These are phyloP conservation scores for Sphecodes monilicornis DNA, from an alignment of 2,888 invertebrate species.

Conservation along the genomic window DNA sequence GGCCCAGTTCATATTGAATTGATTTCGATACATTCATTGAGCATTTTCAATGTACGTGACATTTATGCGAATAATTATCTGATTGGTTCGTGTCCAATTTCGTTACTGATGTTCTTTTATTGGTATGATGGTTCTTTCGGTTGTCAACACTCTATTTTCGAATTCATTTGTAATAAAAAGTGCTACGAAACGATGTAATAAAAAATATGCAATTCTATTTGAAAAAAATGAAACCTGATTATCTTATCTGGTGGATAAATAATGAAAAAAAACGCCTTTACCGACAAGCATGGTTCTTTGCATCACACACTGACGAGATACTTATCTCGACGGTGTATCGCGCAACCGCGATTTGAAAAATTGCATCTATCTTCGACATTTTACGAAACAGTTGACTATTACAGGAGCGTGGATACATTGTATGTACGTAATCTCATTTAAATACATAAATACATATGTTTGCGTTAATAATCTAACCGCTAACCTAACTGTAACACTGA, in stretches of 20 bases:
- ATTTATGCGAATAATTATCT: not conserved
- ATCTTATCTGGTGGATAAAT: not conserved
- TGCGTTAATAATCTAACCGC: slow-evolving; percentile 3
- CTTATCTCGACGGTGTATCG: too few relatives aligned
- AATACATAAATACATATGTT: not conserved
- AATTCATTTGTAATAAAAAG: not conserved
- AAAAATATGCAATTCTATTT: not conserved
- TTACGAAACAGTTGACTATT: not conserved
- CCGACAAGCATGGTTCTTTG: not conserved
- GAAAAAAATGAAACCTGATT: not conserved
- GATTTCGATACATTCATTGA: not conserved
- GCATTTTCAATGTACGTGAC: slow-evolving; percentile 19
- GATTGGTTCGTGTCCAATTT: slow-evolving; percentile 37
- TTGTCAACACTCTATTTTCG: not conserved
- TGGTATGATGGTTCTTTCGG: not conserved
- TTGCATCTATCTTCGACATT: not conserved
- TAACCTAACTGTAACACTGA: slow-evolving; percentile 5
- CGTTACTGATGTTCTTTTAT: not conserved
- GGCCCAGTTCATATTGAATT: slow-evolving; percentile 51
- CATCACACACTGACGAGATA: too few relatives aligned
- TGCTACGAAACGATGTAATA: not conserved
- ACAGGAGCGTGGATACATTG: not conserved
- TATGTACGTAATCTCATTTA: not conserved
- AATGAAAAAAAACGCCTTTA: not conserved
- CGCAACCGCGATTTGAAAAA: not conserved